Evolutionary conservation across 2,888 invertebrate species (phyloP).

Genomic region (Monopis laevigella): DNA sequence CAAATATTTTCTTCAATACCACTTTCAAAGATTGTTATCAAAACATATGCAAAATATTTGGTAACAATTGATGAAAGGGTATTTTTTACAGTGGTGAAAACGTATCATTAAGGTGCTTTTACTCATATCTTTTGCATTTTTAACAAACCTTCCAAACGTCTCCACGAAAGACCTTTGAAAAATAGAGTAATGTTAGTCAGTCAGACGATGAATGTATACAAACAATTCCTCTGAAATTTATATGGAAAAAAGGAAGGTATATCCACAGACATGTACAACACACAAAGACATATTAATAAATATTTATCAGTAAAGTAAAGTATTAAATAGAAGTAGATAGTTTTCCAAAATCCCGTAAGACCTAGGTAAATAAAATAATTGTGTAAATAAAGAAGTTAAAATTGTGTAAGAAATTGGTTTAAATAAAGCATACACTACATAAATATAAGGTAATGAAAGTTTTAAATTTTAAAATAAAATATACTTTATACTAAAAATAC

Average conservation of each 20-base stretch:
- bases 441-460: too few species aligned
- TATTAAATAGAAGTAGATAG: not conserved
- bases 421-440: too few species aligned
- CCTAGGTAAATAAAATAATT: slow-evolving; percentile 7
- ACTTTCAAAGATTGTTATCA: slow-evolving; percentile 40
- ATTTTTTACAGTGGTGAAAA: slow-evolving; percentile 5
- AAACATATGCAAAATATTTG: slow-evolving; percentile 29
- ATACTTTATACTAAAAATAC: too few species aligned
- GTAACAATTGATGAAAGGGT: slow-evolving; percentile 37
- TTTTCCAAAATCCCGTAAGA: slow-evolving; percentile 7
- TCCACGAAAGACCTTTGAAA: slow-evolving; percentile 72
- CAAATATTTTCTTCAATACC: slow-evolving; percentile 39
- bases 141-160: slow-evolving; percentile 73
- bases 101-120: slow-evolving; percentile 7
- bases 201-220: not conserved
- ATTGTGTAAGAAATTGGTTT: not conserved
- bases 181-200: slow-evolving; percentile 55
- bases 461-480: too few species aligned
- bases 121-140: slow-evolving; percentile 35
- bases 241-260: not conserved
- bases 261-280: not conserved
- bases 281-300: too few species aligned
- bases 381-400: not conserved
- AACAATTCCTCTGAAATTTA: not conserved
- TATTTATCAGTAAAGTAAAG: not conserved